phyloP scores from a whole-genome alignment of 2,113 vertebrate species.

The Azemiops feae region DNA sequence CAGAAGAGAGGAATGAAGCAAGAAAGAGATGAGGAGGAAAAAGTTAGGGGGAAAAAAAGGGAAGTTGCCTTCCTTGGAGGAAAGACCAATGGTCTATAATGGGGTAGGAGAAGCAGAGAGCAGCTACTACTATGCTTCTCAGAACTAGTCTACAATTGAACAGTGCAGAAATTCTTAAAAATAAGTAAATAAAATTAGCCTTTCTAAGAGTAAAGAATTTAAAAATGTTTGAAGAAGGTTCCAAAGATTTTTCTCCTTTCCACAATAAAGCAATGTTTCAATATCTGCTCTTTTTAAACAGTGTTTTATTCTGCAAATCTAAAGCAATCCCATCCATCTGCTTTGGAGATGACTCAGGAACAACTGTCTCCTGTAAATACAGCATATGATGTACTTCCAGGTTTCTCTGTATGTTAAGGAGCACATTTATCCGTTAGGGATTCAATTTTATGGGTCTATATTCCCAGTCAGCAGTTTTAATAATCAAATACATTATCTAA shows the following conservation, averaged over 20 bases:
- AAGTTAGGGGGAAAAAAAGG: background rate
- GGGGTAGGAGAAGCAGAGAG: background rate
- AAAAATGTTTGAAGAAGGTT: background rate
- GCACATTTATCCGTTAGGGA: background rate
- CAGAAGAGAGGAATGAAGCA: background rate
- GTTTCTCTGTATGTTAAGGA: background rate
- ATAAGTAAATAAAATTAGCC: background rate
- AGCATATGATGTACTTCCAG: background rate
- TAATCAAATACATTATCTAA: background rate
- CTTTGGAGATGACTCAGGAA: background rate
- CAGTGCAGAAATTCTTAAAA: background rate
- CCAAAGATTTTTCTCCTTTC: background rate
- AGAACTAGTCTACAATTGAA: background rate
- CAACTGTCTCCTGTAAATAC: background rate
- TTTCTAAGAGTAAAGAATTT: background rate
- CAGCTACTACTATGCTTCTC: background rate
- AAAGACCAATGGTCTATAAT: background rate
- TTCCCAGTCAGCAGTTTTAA: background rate
- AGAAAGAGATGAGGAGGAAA: background rate
- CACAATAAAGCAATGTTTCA: background rate
- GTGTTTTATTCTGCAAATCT: background rate
- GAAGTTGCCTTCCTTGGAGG: background rate
- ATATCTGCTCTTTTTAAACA: background rate
- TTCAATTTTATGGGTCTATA: background rate
- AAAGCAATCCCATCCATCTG: background rate